Evolutionary conservation across 2,888 invertebrate genomes (phyloP).

Genomic region (Callimorpha dominula): DNA sequence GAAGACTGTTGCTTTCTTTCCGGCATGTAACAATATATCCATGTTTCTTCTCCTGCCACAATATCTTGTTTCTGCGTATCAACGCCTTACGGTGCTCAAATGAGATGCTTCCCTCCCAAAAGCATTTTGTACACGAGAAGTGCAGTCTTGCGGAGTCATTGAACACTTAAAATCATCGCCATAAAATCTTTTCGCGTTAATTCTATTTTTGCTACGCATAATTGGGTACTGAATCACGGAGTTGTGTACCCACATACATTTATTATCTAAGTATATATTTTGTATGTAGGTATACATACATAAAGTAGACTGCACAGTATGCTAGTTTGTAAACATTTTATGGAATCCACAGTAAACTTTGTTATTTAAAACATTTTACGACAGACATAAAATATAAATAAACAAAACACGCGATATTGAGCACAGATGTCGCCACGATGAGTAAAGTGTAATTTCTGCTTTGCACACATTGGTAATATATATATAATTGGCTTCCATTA

Average conservation of each 20-base stretch:
- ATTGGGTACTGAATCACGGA: conserved; percentile 44
- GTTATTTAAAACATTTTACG: conserved; percentile 78
- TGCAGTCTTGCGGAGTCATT: too few species aligned
- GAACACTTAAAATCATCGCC: too few species aligned
- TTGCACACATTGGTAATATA: conserved; percentile 10
- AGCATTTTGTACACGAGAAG: too few species aligned
- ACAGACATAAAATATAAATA: conserved; percentile 72
- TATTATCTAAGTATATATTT: background rate
- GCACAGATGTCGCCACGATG: conserved; percentile 36
- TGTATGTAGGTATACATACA: background rate
- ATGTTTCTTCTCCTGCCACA: too few species aligned
- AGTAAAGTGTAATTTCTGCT: conserved; percentile 31
- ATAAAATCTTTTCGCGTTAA: too few species aligned
- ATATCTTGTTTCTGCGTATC: too few species aligned
- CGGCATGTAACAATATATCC: too few species aligned
- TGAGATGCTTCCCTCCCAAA: too few species aligned
- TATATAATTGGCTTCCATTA: background rate
- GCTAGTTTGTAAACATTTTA: conserved; percentile 62
- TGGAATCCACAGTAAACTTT: conserved; percentile 70
- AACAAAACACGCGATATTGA: conserved; percentile 63
- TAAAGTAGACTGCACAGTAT: conserved; percentile 26
- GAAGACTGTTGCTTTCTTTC: too few species aligned
- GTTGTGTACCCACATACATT: conserved; percentile 22
- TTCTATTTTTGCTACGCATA: conserved; percentile 42
- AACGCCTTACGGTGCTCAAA: too few species aligned